phyloP scores from a whole-genome alignment of 2,888 invertebrate genomes.

The Altica lythri region DNA sequence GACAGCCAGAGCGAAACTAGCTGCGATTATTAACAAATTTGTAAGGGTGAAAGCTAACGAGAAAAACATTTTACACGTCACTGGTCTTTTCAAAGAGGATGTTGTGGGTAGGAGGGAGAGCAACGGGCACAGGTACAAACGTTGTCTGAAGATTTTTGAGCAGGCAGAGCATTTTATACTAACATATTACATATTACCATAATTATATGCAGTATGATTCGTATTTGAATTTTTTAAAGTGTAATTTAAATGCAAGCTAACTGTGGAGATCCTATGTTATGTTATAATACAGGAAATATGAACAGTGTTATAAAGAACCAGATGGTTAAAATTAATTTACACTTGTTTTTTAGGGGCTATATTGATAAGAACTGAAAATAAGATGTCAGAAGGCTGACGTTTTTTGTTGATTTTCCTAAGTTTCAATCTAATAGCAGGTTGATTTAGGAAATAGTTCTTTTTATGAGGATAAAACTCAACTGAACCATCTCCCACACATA shows the following conservation, averaged over 20 bases:
- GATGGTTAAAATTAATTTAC: not conserved
- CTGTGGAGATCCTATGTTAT: slow-evolving; percentile 8
- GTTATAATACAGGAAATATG: slow-evolving; percentile 13
- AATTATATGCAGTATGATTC: slow-evolving; percentile 25
- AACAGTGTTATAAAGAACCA: not conserved
- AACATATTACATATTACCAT: slow-evolving; percentile 24
- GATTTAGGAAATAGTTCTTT: no score
- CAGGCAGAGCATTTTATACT: slow-evolving; percentile 10
- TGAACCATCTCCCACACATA: no score
- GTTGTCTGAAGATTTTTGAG: slow-evolving; percentile 27
- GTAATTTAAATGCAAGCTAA: slow-evolving; percentile 10
- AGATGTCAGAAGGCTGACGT: no score
- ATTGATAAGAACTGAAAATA: no score
- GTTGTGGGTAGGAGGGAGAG: slow-evolving; percentile 24
- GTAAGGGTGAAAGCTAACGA: slow-evolving; percentile 22
- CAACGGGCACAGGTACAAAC: slow-evolving; percentile 21
- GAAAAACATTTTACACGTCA: slow-evolving; percentile 21
- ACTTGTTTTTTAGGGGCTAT: no score
- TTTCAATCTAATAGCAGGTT: no score
- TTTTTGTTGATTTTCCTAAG: no score
- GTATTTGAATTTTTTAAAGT: slow-evolving; percentile 23
- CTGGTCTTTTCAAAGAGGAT: slow-evolving; percentile 6
- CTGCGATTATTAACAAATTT: slow-evolving; percentile 20
- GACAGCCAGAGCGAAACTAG: slow-evolving; percentile 10
- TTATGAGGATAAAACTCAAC: no score